phyloP scores from a whole-genome alignment of 2,888 invertebrate species.

The Dusona sp. region DNA sequence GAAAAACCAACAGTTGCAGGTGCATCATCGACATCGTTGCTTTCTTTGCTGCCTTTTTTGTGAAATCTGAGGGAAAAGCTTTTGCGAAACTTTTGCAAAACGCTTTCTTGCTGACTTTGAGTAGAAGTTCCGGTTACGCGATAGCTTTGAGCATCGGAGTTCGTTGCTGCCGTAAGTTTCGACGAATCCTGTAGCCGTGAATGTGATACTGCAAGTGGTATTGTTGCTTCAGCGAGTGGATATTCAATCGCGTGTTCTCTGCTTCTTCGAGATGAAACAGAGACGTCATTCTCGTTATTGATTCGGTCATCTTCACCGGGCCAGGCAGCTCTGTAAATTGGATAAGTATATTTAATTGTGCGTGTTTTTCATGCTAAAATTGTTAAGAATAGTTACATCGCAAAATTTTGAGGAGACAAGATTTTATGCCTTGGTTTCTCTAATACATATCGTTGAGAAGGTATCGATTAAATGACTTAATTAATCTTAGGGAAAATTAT shows the following conservation, averaged over 20 bases:
- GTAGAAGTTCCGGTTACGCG: conserved; percentile 63
- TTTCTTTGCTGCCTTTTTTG: conserved; percentile 86
- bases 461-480: neutral
- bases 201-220: conserved; percentile 78
- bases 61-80: conserved; percentile 88
- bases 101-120: conserved; percentile 85
- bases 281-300: conserved; percentile 72
- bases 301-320: conserved; percentile 75
- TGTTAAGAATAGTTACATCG: too few relatives aligned
- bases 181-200: conserved; percentile 77
- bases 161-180: conserved; percentile 55
- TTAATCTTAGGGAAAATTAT: neutral
- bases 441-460: too few relatives aligned
- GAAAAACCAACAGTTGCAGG: conserved; percentile 72
- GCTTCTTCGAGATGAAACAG: conserved; percentile 51
- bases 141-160: conserved; percentile 70
- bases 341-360: neutral
- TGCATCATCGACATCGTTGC: conserved; percentile 84
- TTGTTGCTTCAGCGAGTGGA: conserved; percentile 79
- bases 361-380: too few relatives aligned
- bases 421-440: too few relatives aligned
- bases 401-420: too few relatives aligned
- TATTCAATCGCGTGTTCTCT: conserved; percentile 77
- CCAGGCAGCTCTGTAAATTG: conserved; percentile 77
- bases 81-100: conserved; percentile 90